Evolutionary conservation across 2,113 vertebrate species (phyloP), one percentile per base, ranked within the genome.

Genomic region (Leuciscus idus): DNA sequence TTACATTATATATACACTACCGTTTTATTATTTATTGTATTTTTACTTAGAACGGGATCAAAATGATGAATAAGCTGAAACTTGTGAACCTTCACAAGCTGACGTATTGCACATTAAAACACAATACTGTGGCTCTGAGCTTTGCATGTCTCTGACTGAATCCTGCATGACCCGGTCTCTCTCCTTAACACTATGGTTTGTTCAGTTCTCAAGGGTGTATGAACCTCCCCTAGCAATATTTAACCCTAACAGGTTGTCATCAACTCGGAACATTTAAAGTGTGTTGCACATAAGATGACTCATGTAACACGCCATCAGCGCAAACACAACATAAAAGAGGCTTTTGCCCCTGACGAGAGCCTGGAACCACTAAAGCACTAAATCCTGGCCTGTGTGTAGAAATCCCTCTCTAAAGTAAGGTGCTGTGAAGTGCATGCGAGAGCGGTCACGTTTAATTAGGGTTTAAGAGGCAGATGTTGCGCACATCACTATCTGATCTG

Each of bases 301-400:
- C 59, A 19, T 26, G n/a, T 28, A 75, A 79, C 76, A 39, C 76
- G 57, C 30, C 30, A 59, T 79, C 76, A 57, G 52, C 52, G 30
- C 52, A 64, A 81, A 66, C 79, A 48, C 79, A 66, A 66, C 79
- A 81, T 81, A 81, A 81, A 81, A 66, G 59, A 81, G 26, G 39
- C 78, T 28, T 64, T 81, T 81, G 78, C 39, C 57, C 39, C 13
- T 64, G 59, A 64, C 15, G 36, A n/a, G 36, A 48, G 78, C 39
- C 79, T 66, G 79, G 39, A 81, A 81, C 59, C 39, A 64, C 39
- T 81, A 46, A 62, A 81, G 11, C 57, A 43, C 6, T 81, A 66
- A 81, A 81, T 66, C 79, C 59, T 81, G 39, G 17, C 15, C 59
- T 64, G 79, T 15, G 8, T 48, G n/a, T 26, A 46, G 17, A 81